Conservation (phyloP, 2,797 vertebrate genomes). For the Danio albolineatus region DNA sequence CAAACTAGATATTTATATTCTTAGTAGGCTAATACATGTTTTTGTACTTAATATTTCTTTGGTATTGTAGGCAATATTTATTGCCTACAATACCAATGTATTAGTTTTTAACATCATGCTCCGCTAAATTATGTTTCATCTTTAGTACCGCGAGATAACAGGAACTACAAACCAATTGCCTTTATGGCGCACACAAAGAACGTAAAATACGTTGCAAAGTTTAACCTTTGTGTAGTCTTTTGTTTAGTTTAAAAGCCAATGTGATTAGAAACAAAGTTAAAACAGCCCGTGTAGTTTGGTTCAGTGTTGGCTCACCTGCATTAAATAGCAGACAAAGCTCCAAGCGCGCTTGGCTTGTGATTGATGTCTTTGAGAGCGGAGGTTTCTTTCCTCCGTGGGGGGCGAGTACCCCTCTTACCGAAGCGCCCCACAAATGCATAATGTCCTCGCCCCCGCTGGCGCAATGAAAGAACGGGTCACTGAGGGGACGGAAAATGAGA, state of each 20-base stretch:
- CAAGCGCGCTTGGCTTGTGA: slow-evolving; percentile 36
- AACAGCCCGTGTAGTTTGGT: not conserved
- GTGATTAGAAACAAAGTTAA: slow-evolving; percentile 39
- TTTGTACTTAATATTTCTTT: too few relatives aligned
- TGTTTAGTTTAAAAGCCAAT: slow-evolving; percentile 1
- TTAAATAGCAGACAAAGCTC: slow-evolving; percentile 42
- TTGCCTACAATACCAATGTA: too few relatives aligned
- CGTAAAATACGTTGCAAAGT: not conserved
- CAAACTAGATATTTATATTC: too few relatives aligned
- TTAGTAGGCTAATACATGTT: too few relatives aligned
- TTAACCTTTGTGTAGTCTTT: not conserved
- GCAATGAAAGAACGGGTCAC: slow-evolving; percentile 52
- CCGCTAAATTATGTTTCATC: not conserved
- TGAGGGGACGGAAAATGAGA: slow-evolving; percentile 58
- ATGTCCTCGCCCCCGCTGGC: slow-evolving; percentile 47
- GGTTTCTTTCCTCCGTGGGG: slow-evolving; percentile 41
- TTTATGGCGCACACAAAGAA: not conserved
- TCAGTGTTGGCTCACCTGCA: slow-evolving; percentile 29
- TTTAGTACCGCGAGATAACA: not conserved
- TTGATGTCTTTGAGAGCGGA: slow-evolving; percentile 50
- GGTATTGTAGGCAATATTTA: too few relatives aligned
- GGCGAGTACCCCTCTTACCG: slow-evolving; percentile 36
- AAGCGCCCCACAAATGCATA: slow-evolving; percentile 49
- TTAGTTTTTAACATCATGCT: not conserved
- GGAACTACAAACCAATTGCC: not conserved